phyloP scores from a whole-genome alignment of 2,888 invertebrate species.

The Alloscopus bannaensis region DNA sequence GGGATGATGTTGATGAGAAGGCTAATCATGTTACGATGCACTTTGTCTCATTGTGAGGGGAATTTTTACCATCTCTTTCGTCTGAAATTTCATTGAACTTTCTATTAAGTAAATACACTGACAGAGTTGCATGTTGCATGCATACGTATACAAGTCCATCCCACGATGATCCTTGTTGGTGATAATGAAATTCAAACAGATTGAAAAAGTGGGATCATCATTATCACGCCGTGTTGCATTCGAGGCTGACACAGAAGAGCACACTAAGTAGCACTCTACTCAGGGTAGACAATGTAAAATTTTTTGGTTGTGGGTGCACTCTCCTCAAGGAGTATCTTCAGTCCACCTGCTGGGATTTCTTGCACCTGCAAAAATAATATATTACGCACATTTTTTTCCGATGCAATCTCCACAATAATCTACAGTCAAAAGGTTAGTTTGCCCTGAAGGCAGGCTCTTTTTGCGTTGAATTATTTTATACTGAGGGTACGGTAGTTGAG shows the following conservation, averaged over 20 bases:
- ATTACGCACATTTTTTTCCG: constrained; percentile 3
- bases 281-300: not conserved
- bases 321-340: not conserved
- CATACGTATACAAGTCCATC: not conserved
- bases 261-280: not conserved
- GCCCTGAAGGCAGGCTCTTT: not conserved
- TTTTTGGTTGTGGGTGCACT: constrained; percentile 14
- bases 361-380: constrained; percentile 32
- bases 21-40: constrained; percentile 17
- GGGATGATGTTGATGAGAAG: constrained; percentile 23
- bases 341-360: constrained; percentile 26
- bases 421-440: constrained; percentile 24
- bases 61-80: not conserved
- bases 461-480: not conserved
- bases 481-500: not conserved
- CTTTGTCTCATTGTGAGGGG: not conserved
- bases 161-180: constrained; percentile 11
- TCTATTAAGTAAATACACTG: constrained; percentile 36
- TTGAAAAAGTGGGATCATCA: constrained; percentile 36
- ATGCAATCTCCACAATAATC: constrained; percentile 23
- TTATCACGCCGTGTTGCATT: constrained; percentile 17
- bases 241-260: too few species aligned
- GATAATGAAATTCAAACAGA: constrained; percentile 36
- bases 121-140: constrained; percentile 1
- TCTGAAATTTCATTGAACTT: constrained; percentile 36